Evolutionary conservation across 2,888 invertebrate species (phyloP).

Genomic region (Oscheius sp.): DNA sequence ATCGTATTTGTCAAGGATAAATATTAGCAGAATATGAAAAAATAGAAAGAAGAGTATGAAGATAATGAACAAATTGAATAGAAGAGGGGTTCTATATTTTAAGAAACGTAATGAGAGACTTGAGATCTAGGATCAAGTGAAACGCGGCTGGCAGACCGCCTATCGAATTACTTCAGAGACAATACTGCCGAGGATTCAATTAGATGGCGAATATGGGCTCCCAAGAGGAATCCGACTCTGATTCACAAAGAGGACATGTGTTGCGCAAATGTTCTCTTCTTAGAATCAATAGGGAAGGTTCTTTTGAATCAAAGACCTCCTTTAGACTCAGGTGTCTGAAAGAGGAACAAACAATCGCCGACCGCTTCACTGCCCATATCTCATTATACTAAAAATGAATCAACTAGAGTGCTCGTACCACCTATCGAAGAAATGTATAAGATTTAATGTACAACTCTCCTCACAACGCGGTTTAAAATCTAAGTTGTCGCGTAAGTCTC

Average conservation of each 20-base stretch:
- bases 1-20: neutral
- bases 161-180: conserved; percentile 29
- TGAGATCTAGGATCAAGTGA: conserved; percentile 30
- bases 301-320: neutral
- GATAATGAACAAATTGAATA: neutral
- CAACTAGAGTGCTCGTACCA: neutral
- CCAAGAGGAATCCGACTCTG: conserved; percentile 26
- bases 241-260: conserved; percentile 27
- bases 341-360: conserved; percentile 23
- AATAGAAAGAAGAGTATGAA: neutral
- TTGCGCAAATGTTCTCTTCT: conserved; percentile 10
- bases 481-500: neutral
- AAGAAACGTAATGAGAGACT: conserved; percentile 25
- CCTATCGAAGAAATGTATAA: neutral
- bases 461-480: neutral
- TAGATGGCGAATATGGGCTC: conserved; percentile 29
- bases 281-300: conserved; percentile 8
- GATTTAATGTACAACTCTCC: neutral
- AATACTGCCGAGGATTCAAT: conserved; percentile 30
- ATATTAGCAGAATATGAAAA: neutral
- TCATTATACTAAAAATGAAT: conserved; percentile 9
- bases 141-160: conserved; percentile 30
- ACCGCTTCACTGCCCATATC: conserved; percentile 16
- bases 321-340: conserved; percentile 24
- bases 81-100: conserved; percentile 1